Conservation (phyloP, 2,888 invertebrate genomes). For the Drosophila nr. perissopoda region DNA sequence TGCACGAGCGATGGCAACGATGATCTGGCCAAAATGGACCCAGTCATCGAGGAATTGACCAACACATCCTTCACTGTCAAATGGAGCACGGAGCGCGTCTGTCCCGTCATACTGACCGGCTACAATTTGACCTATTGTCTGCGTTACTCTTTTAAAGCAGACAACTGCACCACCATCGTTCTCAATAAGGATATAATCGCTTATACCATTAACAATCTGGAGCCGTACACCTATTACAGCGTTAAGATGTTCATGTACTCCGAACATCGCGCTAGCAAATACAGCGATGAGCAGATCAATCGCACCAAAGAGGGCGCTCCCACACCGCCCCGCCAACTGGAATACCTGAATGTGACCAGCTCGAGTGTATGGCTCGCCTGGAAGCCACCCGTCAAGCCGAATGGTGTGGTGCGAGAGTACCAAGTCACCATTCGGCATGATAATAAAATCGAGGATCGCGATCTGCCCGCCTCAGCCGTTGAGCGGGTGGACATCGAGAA, state of each 20-base stretch:
- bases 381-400: slow-evolving; percentile 89
- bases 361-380: slow-evolving; percentile 77
- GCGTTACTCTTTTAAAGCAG: slow-evolving; percentile 51
- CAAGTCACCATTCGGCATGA: slow-evolving; percentile 34
- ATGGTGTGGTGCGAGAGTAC: slow-evolving; percentile 88
- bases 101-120: slow-evolving; percentile 90
- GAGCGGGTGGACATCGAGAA: slow-evolving; percentile 59
- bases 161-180: slow-evolving; percentile 62
- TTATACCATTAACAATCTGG: slow-evolving; percentile 87
- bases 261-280: slow-evolving; percentile 86
- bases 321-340: slow-evolving; percentile 84
- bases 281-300: slow-evolving; percentile 87
- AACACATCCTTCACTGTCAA: slow-evolving; percentile 87
- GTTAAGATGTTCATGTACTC: slow-evolving; percentile 89
- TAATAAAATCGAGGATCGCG: slow-evolving; percentile 42
- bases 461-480: slow-evolving; percentile 31
- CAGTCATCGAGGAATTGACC: slow-evolving; percentile 63
- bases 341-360: slow-evolving; percentile 34
- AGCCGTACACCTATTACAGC: slow-evolving; percentile 91
- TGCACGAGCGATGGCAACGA: slow-evolving; percentile 85
- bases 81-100: slow-evolving; percentile 92
- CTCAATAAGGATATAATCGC: slow-evolving; percentile 67
- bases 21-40: slow-evolving; percentile 82
- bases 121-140: slow-evolving; percentile 91
- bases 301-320: slow-evolving; percentile 91